Percentiles rank a stretch among this genome's conserved stretches.
These are phyloP conservation scores for Gallinago stenura DNA, from an alignment of 2,797 vertebrate species.

Conservation along the genomic window DNA sequence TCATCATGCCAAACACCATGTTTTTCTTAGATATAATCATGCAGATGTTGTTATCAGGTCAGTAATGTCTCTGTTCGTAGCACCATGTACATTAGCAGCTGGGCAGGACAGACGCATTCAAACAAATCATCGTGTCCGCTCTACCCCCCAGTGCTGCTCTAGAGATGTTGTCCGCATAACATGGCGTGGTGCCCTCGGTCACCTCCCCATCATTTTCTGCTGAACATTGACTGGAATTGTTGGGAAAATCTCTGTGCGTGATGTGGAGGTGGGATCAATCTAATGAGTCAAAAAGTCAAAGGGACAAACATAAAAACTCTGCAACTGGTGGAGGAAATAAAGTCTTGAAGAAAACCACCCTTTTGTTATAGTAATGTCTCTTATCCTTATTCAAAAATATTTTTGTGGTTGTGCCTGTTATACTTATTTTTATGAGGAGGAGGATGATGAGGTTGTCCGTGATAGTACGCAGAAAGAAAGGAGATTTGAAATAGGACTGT, in stretches of 20 bases:
- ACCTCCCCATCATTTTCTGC: not conserved
- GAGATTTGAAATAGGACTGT: not conserved
- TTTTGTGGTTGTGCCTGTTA: not conserved
- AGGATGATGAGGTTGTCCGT: not conserved
- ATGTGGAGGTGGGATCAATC: not conserved
- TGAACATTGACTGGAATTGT: not conserved
- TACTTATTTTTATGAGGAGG: not conserved
- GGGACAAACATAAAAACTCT: not conserved
- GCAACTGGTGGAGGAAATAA: not conserved
- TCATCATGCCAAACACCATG: not conserved
- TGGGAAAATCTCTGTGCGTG: not conserved
- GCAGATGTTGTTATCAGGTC: not conserved
- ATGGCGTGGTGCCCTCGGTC: not conserved
- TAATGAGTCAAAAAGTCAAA: conserved; percentile 25
- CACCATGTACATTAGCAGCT: not conserved
- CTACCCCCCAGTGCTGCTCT: not conserved
- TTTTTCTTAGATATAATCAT: not conserved
- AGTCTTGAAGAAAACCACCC: not conserved
- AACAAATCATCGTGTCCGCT: not conserved
- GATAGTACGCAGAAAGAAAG: not conserved
- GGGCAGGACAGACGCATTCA: not conserved
- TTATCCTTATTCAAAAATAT: not conserved
- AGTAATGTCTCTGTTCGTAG: not conserved
- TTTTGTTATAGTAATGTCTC: not conserved
- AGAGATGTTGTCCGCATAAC: not conserved